Evolutionary conservation across 2,888 invertebrate species (phyloP), one percentile per base, ranked within the genome.

Genomic region (Melinaea marsaeus): DNA sequence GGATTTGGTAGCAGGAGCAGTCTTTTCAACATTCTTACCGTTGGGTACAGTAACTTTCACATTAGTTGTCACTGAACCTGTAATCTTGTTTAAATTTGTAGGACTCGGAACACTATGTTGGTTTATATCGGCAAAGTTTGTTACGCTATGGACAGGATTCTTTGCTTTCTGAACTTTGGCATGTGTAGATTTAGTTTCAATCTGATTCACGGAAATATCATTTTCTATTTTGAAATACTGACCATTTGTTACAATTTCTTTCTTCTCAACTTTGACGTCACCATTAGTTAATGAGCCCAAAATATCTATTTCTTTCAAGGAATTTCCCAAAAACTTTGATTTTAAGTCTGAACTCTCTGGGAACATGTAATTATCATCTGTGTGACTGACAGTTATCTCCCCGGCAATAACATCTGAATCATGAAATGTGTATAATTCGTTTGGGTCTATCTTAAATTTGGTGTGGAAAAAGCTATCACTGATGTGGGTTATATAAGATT

Each of bases 371-470:
- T 83, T 83, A 71, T 90, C 90, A 73, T 90, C 90, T n/a, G 90
- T 89, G 68, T 90, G 85, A 72, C 85, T 83, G 4, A 90, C 90
- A 62, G 90, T 90, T 71, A 90, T 90, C 76, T 90, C 90, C 55
- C 85, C 83, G 55, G 90, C 88, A 61, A 90, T 87, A 6, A 89
- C 85, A 76, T 91, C 91, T 2, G 90, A 86, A 74, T 91, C 91
- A 75, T 90, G 86, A 78, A 91, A 91, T 60, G 91, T 90, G 71
- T 91, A 91, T 55, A 91, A 74, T 72, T 91, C 91, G 70, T 88
- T 90, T 66, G 89, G 88, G 80, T 90, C 90, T 75, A 90, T 89
- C 84, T 90, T 91, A 76, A 88, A 90, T 82, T 90, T 90, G 69
- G 86, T 81, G 75, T 88, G 81, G 63, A 81, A 90, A 71, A 84